These are phyloP conservation scores for Leptopilina myrica DNA, from an alignment of 2,888 invertebrate genomes.

Conservation along the genomic window DNA sequence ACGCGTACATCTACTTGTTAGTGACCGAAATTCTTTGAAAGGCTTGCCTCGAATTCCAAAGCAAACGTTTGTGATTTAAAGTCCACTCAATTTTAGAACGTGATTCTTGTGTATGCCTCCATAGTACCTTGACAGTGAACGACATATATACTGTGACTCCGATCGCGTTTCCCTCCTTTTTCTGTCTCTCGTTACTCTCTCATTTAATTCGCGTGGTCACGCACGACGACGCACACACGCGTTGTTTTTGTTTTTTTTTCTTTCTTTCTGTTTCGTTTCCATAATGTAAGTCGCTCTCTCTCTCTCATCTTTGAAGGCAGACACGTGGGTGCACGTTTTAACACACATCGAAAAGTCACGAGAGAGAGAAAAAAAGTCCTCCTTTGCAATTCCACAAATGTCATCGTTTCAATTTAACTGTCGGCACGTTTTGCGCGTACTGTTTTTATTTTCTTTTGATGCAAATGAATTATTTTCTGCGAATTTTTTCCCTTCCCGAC, in stretches of 20 bases:
- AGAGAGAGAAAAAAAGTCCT: constrained; percentile 18
- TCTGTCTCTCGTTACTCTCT: constrained; percentile 44
- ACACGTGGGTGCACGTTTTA: constrained; percentile 37
- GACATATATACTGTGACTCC: constrained; percentile 39
- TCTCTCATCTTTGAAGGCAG: constrained; percentile 36
- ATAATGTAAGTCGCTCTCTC: constrained; percentile 2
- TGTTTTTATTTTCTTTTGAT: background rate
- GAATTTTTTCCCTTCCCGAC: no score
- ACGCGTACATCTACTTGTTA: constrained; percentile 6
- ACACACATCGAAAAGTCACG: constrained; percentile 14
- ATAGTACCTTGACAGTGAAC: constrained; percentile 63
- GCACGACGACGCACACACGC: constrained; percentile 37
- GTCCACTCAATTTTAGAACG: constrained; percentile 52
- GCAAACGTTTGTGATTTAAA: constrained; percentile 42
- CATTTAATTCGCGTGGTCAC: constrained; percentile 47
- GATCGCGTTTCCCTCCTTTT: constrained; percentile 48
- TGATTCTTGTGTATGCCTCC: constrained; percentile 39
- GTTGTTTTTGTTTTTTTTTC: background rate
- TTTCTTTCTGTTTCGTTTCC: no score
- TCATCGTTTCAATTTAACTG: constrained; percentile 44
- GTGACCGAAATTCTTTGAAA: constrained; percentile 40
- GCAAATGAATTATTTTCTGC: background rate
- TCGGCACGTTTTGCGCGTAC: constrained; percentile 27
- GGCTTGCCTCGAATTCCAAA: constrained; percentile 39
- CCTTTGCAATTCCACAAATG: constrained; percentile 42